Base-by-base conservation (phyloP, 2,888 invertebrate species). In the Heliconius aoede region DNA sequence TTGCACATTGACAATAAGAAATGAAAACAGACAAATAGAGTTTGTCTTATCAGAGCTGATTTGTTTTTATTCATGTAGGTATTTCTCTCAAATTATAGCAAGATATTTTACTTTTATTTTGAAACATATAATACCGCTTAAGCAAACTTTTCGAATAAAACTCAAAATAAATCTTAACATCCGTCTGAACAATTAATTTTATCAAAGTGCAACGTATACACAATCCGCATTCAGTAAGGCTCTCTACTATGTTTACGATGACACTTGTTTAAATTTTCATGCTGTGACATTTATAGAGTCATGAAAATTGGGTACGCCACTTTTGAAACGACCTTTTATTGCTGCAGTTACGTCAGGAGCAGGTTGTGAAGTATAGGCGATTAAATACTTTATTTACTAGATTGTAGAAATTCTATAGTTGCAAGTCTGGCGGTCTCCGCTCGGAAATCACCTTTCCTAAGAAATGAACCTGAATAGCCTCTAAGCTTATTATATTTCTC, bases 351-450 rank as follows among this genome's bases (percentile, higher is more conserved):
- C 84, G 82, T 83, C 85, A 83, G 82, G 82, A 81, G 88, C 86
- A 89, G 91, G 92, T 92, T 91, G 89, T 89, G 85, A 92, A 88
- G 88, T 91, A 90, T 89, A 82, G 87, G 81, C 89, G 84, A 89
- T 89, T 90, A 87, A 88, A 86, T 81, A 82, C 75, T 83, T 88
- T 89, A 91, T 91, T 90, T 91, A 90, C 87, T 83, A 80, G 80
- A 79, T 80, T 83, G 81, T 83, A 82, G 80, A 81, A 79, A 80
- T 83, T 84, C 83, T 84, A 81, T 77, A 83, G 83, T 83, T 82
- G 82, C 84, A 80, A 84, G 76, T 76, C 80, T 72, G 77, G 64
- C 79, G 84, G 76, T 78, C 79, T 72, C 73, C 62, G 78, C 80
- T 81, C 76, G 80, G 84, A 88, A 89, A 90, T 88, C 86, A 85